phyloP scores from a whole-genome alignment of 2,797 vertebrate genomes.

The Liparis tanakae region DNA sequence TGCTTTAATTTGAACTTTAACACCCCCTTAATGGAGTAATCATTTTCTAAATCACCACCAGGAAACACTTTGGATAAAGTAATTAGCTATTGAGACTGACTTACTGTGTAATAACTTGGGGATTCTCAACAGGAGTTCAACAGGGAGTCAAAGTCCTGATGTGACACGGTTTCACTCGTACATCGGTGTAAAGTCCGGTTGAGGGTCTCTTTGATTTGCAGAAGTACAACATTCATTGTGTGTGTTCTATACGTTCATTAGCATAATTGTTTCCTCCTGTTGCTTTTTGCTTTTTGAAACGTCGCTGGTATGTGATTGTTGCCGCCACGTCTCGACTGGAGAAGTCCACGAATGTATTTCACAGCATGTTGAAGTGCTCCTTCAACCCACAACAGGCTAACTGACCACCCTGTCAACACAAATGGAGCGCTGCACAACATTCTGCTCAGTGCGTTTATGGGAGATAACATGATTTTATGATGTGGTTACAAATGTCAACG shows the following conservation, averaged over 20 bases:
- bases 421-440: neutral
- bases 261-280: neutral
- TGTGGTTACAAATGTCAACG: neutral
- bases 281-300: constrained; percentile 1
- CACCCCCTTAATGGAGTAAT: constrained; percentile 27
- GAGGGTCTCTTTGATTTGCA: constrained; percentile 25
- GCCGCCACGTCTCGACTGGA: neutral
- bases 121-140: constrained; percentile 14
- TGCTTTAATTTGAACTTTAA: constrained; percentile 14
- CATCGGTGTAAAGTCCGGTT: constrained; percentile 14
- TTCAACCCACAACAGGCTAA: neutral
- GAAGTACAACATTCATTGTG: constrained; percentile 16
- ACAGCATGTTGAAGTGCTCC: neutral
- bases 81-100: neutral
- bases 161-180: constrained; percentile 18
- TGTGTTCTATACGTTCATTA: neutral
- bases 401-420: neutral
- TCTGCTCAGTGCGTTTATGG: neutral
- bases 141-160: neutral
- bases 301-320: constrained; percentile 1
- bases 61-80: constrained; percentile 8
- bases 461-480: neutral
- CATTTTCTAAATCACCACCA: constrained; percentile 18
- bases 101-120: neutral
- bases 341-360: constrained; percentile 11